Conservation (phyloP, 2,113 vertebrate genomes). For the Pseudopipra pipra region DNA sequence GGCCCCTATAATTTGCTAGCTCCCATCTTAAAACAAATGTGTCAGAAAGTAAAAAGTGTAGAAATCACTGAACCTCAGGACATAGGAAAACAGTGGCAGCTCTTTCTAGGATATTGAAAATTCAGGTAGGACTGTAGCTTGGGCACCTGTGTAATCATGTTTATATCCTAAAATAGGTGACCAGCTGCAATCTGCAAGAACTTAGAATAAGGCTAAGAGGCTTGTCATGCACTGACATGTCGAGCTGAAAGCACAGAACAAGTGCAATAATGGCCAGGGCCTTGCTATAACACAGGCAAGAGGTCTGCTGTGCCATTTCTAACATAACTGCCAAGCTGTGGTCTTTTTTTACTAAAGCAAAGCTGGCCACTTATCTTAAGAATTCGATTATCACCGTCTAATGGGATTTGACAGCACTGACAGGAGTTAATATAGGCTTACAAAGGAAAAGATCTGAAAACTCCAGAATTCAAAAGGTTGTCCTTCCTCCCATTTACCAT, state of each 20-base stretch:
- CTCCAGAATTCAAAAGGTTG: conserved; percentile 44
- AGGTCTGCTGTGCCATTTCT: background rate
- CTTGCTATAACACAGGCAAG: conserved; percentile 16
- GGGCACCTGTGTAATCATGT: background rate
- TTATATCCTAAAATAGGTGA: background rate
- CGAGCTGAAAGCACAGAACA: background rate
- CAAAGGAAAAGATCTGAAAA: conserved; percentile 57
- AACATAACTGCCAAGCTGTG: conserved; percentile 40
- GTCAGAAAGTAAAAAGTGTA: background rate
- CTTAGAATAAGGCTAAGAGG: conserved; percentile 29
- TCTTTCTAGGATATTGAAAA: conserved; percentile 4
- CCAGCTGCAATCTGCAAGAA: conserved; percentile 24
- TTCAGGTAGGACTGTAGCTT: background rate
- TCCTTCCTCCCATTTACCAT: conserved; percentile 25
- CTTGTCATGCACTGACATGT: conserved; percentile 39
- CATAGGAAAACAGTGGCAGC: background rate
- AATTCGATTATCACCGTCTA: conserved; percentile 48
- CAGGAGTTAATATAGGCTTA: conserved; percentile 35
- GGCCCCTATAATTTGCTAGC: background rate
- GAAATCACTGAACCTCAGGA: background rate
- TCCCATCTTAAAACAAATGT: background rate
- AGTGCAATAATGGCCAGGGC: background rate
- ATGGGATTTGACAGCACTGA: conserved; percentile 61
- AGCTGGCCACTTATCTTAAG: conserved; percentile 68
- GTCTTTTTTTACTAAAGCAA: conserved; percentile 52